phyloP scores from a whole-genome alignment of 2,888 invertebrate species.

The Ellobium chinense region DNA sequence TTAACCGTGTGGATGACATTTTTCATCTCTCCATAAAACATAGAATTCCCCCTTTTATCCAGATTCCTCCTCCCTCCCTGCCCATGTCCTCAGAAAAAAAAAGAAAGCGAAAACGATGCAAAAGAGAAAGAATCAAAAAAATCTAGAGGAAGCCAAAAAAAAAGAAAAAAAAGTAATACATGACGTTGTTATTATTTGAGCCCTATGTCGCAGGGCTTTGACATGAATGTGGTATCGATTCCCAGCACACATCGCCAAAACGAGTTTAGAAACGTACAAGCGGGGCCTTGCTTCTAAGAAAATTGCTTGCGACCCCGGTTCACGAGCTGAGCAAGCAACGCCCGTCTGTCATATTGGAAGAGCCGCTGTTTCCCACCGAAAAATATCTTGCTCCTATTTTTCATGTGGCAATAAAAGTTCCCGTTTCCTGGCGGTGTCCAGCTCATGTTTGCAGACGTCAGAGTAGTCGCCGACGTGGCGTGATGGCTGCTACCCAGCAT shows the following conservation, averaged over 20 bases:
- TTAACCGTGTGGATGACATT: not conserved
- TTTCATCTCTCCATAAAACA: constrained; percentile 17
- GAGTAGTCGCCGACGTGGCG: constrained; percentile 23
- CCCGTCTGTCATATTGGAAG: constrained; percentile 38
- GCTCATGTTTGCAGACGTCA: constrained; percentile 32
- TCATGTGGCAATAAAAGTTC: constrained; percentile 28
- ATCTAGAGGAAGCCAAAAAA: not conserved
- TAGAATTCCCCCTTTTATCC: not conserved
- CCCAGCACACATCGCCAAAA: constrained; percentile 17
- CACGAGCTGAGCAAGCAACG: constrained; percentile 35
- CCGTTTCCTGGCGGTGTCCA: constrained; percentile 28
- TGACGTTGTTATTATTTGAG: not conserved
- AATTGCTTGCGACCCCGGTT: constrained; percentile 38
- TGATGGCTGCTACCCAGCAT: constrained; percentile 23
- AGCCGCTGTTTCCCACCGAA: constrained; percentile 28
- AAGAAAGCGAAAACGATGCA: not conserved
- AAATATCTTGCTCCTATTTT: constrained; percentile 24
- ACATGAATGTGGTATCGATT: constrained; percentile 32
- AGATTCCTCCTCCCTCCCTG: not conserved
- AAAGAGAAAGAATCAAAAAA: not conserved
- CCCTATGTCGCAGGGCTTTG: constrained; percentile 4
- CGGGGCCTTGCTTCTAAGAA: constrained; percentile 39
- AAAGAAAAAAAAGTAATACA: not conserved
- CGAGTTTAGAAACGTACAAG: constrained; percentile 37
- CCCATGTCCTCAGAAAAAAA: not conserved